Conservation (phyloP, 2,797 vertebrate species). For the Mionectes olivaceus region DNA sequence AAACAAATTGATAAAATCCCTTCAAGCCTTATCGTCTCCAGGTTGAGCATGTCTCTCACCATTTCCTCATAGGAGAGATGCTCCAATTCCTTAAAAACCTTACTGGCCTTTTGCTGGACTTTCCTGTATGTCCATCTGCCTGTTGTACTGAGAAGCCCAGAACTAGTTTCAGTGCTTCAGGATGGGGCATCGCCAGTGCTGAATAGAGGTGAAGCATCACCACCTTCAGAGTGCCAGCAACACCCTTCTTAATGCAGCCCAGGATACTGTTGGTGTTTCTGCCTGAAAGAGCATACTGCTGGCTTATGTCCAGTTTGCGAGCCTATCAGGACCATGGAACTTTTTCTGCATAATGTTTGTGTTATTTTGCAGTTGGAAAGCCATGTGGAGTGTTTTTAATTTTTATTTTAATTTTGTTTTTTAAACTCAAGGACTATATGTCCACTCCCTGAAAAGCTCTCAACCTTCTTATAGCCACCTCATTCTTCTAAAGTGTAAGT, state of each 20-base stretch:
- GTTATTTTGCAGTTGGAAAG: background rate
- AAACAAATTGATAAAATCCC: background rate
- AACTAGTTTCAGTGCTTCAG: background rate
- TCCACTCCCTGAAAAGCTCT: background rate
- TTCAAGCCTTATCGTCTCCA: background rate
- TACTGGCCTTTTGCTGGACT: background rate
- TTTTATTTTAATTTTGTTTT: background rate
- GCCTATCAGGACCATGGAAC: background rate
- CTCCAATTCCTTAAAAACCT: background rate
- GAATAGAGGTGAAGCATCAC: background rate
- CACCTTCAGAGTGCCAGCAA: fast-evolving
- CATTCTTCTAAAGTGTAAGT: background rate
- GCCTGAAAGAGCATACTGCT: background rate
- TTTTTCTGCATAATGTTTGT: background rate
- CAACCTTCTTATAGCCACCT: background rate
- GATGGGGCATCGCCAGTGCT: background rate
- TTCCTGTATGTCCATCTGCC: fast-evolving
- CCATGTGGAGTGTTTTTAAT: fast-evolving
- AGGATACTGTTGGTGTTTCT: background rate
- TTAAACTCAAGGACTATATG: background rate
- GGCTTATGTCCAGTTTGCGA: background rate
- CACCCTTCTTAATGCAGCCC: background rate
- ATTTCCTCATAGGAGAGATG: background rate
- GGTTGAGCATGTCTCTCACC: background rate
- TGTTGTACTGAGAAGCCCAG: background rate